Base-by-base conservation (phyloP, 2,888 invertebrate species). In the Synergus laeviventris region DNA sequence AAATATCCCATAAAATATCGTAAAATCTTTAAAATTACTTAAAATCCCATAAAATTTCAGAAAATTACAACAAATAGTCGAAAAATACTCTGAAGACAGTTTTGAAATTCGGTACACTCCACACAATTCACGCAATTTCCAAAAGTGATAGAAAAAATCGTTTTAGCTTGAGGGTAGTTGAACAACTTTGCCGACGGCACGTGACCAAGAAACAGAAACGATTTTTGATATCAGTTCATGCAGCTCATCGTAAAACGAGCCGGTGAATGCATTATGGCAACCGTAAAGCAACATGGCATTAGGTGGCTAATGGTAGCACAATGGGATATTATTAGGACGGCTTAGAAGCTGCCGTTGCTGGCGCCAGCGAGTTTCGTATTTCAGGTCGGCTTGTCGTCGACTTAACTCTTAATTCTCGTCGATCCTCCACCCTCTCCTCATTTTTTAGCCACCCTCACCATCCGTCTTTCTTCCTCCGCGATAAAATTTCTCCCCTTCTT, bases 341-440 rank as follows among this genome's bases (percentile, higher is more conserved):
- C 85, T 88, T 87, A 87, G 81, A 81, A 78, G 80, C 84, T 78
- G 79, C 81, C 81, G 82, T 82, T 81, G 75, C 83, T 86, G 90
- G 89, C 89, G 90, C 89, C 90, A 86, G 82, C 76, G 81, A 86
- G 90, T 88, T 90, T 90, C 90, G 85, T 87, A 84, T 90, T 90
- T 89, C 90, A 87, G 78, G 76, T 61, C 81, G 77, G 81, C 81
- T 84, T 66, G 81, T 82, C 81, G 78, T 79, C 83, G 79, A 82
- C 84, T 85, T 83, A 84, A 84, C 85, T 85, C 84, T 84, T 86
- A 84, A 84, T 85, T 85, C 83, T 81, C 76, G 76, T 31, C 61
- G 59, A 18, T 61, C 66, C 39, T 74, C 56, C 76, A 60, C n/a
- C 24, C 31, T 60, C 31, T 21, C 76, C 56, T 64, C 16, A 24